Base-by-base conservation (phyloP, 2,797 vertebrate genomes). In the Clangula hyemalis region DNA sequence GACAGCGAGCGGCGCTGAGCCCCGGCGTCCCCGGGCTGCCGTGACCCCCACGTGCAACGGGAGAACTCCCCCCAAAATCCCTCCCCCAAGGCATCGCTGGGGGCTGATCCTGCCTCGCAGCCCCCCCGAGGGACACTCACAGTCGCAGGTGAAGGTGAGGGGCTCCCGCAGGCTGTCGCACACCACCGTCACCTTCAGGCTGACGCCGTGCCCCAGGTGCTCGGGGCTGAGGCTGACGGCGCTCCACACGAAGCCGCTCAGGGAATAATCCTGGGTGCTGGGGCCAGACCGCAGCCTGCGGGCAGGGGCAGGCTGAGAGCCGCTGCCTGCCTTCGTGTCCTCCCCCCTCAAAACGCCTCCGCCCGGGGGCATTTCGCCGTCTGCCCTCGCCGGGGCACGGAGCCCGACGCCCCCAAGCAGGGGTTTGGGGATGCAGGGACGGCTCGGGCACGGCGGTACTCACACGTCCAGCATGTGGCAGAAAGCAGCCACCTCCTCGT, bases 391-490 rank as follows among this genome's bases (percentile, higher is more conserved):
- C 27, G 53, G 25, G 10, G 53, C 53, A 6, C 28, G 10, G 28
- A 64, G 61, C 61, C 12, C 14, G 8, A 11, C 27, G 24, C 34
- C 32, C 36, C 58, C 43, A 25, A 72, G n/a, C 11, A 28, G 8
- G 25, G 25, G 75, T 19, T 39, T 11, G 28, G 28, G 16, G 34
- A 16, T 24, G 9, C 58, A 17, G 22, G 16, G 12, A 36, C 4
- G n/a, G 45, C 66, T 27, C 12, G 47, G 47, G 19, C 18, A 51
- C 5, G 18, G 38, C 5, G 64, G 56, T 83, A 98, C 99, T 99
- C 97, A 99, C 99, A 99, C 90, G 3, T 99, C 99, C 93, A 99
- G 98, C 98, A 99, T 99, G 98, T 99, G 99, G 88, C 99, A 99
- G 97, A 99, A 99, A 0, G 99, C 98, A 3, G 99, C 99, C 95